Conservation (phyloP, 2,797 vertebrate species). For the Myotis vivesi region DNA sequence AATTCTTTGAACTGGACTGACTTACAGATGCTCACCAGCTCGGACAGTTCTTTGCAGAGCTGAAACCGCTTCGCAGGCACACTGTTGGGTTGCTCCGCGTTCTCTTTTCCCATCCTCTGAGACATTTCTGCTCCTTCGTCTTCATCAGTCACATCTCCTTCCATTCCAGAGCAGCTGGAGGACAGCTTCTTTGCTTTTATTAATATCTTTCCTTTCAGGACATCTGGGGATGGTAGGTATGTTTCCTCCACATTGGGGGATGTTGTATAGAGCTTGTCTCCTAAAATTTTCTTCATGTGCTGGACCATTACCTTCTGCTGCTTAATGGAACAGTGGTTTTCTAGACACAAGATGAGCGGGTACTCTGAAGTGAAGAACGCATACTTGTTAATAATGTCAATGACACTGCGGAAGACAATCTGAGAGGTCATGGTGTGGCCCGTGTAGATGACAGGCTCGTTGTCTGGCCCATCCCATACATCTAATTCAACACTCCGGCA, state of each 20-base stretch:
- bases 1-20: constrained; percentile 98
- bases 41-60: constrained; percentile 96
- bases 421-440: constrained; percentile 99
- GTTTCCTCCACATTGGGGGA: constrained; percentile 91
- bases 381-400: constrained; percentile 97
- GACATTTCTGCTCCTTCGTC: constrained; percentile 99
- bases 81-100: constrained; percentile 87
- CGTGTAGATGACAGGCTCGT: constrained; percentile 97
- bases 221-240: constrained; percentile 93
- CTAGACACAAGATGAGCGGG: constrained; percentile 95
- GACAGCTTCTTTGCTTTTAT: constrained; percentile 96
- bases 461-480: constrained; percentile 97
- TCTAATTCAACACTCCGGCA: constrained; percentile 97
- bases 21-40: constrained; percentile 96
- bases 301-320: constrained; percentile 98
- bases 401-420: constrained; percentile 95
- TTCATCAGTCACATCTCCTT: constrained; percentile 97
- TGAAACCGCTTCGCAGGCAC: constrained; percentile 91
- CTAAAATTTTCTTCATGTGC: constrained; percentile 96
- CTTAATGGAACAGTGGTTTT: constrained; percentile 97
- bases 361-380: constrained; percentile 96
- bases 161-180: constrained; percentile 89
- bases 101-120: constrained; percentile 91
- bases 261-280: constrained; percentile 91
- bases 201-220: constrained; percentile 93